phyloP scores from a whole-genome alignment of 2,113 vertebrate genomes.

The Chaenogobius annularis region DNA sequence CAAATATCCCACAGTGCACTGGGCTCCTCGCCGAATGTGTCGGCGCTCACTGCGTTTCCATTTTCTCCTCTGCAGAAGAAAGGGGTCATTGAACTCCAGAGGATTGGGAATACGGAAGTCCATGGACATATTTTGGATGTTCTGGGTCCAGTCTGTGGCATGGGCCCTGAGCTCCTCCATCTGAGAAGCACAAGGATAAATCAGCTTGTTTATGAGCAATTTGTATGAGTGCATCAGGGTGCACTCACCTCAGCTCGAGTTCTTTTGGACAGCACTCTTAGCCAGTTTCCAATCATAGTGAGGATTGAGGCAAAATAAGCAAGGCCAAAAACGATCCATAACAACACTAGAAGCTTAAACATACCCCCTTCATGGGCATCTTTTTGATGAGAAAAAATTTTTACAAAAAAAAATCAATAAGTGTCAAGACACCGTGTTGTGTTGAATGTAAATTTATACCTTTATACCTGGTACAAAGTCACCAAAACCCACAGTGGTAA shows the following conservation, averaged over 20 bases:
- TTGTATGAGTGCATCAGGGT: neutral
- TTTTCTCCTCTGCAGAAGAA: slow-evolving; percentile 77
- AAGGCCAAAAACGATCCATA: slow-evolving; percentile 90
- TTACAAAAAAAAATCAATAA: neutral
- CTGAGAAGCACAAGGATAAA: slow-evolving; percentile 61
- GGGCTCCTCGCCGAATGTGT: slow-evolving; percentile 65
- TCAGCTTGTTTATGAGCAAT: neutral
- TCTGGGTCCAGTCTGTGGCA: slow-evolving; percentile 89
- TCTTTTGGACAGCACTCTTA: slow-evolving; percentile 84
- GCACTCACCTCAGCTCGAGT: slow-evolving; percentile 85
- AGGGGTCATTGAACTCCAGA: slow-evolving; percentile 78
- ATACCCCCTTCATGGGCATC: slow-evolving; percentile 52
- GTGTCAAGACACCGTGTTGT: neutral
- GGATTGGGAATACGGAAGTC: slow-evolving; percentile 84
- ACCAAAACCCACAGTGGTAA: slow-evolving; percentile 91
- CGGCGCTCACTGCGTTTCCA: slow-evolving; percentile 74
- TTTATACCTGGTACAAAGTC: slow-evolving; percentile 86
- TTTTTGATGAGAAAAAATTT: neutral
- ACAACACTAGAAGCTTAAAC: slow-evolving; percentile 87
- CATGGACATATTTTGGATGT: slow-evolving; percentile 83
- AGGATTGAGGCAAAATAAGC: slow-evolving; percentile 94
- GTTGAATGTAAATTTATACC: neutral
- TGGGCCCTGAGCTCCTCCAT: slow-evolving; percentile 90
- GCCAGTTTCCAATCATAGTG: slow-evolving; percentile 91
- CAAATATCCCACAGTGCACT: slow-evolving; percentile 60